Evolutionary conservation across 2,888 invertebrate species (phyloP).

Genomic region (Sphaerophoria rueppellii): DNA sequence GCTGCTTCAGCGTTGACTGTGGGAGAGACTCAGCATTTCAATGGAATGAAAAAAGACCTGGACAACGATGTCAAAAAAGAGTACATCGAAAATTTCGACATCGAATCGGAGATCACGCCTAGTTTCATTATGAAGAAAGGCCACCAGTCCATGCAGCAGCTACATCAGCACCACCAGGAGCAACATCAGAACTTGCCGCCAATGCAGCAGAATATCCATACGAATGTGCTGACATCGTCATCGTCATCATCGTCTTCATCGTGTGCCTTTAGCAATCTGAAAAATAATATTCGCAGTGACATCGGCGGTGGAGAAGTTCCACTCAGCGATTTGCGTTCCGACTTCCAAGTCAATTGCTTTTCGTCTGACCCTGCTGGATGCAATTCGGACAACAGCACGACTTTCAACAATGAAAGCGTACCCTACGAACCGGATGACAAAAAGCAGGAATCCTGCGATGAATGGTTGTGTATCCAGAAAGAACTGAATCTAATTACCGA

Average conservation of each 20-base stretch:
- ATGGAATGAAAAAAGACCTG: constrained; percentile 71
- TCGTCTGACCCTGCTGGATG: constrained; percentile 56
- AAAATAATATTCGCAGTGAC: constrained; percentile 34
- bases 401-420: constrained; percentile 50
- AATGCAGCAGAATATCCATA: neutral
- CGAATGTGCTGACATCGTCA: constrained; percentile 38
- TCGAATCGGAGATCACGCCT: constrained; percentile 82
- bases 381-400: constrained; percentile 41
- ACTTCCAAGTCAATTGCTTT: constrained; percentile 65
- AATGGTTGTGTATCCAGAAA: constrained; percentile 87
- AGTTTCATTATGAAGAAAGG: constrained; percentile 82
- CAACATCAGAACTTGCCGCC: constrained; percentile 18
- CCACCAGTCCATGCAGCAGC: constrained; percentile 47
- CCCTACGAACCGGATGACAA: constrained; percentile 63
- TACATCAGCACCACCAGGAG: neutral
- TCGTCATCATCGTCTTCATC: constrained; percentile 63
- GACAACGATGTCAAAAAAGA: constrained; percentile 78
- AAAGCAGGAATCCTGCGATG: constrained; percentile 84
- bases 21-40: constrained; percentile 56
- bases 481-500: constrained; percentile 84
- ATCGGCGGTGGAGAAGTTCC: constrained; percentile 46
- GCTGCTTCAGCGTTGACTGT: neutral
- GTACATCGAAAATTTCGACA: constrained; percentile 80
- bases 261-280: constrained; percentile 67
- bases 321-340: constrained; percentile 53